Conservation (phyloP, 2,888 invertebrate species). For the Cacoxenus indagator region DNA sequence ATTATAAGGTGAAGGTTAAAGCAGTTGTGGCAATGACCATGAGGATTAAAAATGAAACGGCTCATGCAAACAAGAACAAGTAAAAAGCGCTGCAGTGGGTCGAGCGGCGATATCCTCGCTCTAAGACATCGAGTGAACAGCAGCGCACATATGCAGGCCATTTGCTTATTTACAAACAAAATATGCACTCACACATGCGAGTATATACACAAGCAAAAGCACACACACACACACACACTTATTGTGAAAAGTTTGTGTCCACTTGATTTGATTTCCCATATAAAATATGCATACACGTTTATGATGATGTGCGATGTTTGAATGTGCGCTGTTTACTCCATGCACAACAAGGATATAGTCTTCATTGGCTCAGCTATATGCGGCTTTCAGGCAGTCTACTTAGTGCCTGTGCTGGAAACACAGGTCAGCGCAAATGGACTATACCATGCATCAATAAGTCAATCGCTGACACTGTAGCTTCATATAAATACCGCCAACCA, state of each 20-base stretch:
- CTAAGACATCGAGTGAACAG: background rate
- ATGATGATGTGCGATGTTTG: background rate
- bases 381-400: no score
- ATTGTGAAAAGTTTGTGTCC: background rate
- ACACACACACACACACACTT: background rate
- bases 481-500: no score
- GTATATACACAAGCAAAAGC: conserved; percentile 13
- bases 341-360: background rate
- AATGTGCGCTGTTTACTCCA: background rate
- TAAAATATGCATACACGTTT: background rate
- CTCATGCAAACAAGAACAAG: conserved; percentile 12
- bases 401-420: no score
- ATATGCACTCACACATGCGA: conserved; percentile 1
- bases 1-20: conserved; percentile 20
- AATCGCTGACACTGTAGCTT: no score
- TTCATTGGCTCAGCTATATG: no score
- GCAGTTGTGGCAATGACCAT: conserved; percentile 15
- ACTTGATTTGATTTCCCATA: background rate
- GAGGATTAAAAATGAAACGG: conserved; percentile 19
- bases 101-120: background rate
- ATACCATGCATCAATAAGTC: no score
- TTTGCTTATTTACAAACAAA: background rate
- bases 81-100: background rate
- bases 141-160: background rate
- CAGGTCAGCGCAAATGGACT: no score